Base-by-base conservation (phyloP, 2,797 vertebrate species). In the Sciurus carolinensis region DNA sequence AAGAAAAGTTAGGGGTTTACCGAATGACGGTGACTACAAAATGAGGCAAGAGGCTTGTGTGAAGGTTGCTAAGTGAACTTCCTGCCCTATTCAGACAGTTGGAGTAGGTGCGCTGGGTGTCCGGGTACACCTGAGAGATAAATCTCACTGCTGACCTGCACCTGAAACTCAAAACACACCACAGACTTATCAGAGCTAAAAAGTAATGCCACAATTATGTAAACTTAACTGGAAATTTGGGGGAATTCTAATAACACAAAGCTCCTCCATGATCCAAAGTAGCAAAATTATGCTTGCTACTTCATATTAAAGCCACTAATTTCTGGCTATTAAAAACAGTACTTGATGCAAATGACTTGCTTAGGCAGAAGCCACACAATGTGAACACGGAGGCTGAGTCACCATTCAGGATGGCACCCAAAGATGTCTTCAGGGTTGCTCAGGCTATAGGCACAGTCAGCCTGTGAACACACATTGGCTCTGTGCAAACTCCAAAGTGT, bases 1-100 rank as follows among this genome's bases (percentile, higher is more conserved):
- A 93, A 62, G 59, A 97, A 98, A 98, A 94, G 44, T 98, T 98
- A 95, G 98, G 98, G 98, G 98, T 97, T 98, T 98, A 98, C 97
- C 98, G 13, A 97, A 91, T 57, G 7, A 88, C 57, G 95, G 85
- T 33, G 79, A 97, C 96, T 54, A 91, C 66, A 84, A 52, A 88
- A 91, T 17, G 30, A 66, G 96, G 97, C 96, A 95, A 13, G 84
- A 86, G 92, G 52, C 66, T 83, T 76, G 28, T 57, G 15, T 50
- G 75, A 96, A 92, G 39, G 90, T 42, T 0, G 5, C 95, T 39
- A 87, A 72, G 47, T 83, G 71, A 95, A 76, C 77, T 94, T 92
- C 26, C 5, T 17, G 10, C 94, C 33, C 62, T 87, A 52, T 87
- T 83, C 87, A 77, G 72, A 79, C 24, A 79, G 28, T 64, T 42